Base-by-base conservation (phyloP, 2,113 vertebrate species). In the Myxocyprinus asiaticus region DNA sequence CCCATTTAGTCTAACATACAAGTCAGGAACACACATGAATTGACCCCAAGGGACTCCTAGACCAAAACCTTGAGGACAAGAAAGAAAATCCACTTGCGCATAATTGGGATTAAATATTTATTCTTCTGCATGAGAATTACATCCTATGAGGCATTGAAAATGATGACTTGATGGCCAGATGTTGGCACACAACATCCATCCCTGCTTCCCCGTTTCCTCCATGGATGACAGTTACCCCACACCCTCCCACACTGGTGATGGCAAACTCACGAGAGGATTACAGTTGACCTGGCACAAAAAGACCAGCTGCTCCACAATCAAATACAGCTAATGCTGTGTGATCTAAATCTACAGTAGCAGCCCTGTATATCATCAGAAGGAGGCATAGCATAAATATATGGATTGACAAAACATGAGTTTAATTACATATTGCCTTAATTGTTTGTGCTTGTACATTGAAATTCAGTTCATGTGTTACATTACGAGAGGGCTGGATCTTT, bases 51-150 rank as follows among this genome's bases (percentile, higher is more conserved):
- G 74, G 74, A 76, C 56, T 15, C 9, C 8, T 47, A 47, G 56
- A 12, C 42, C 58, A 56, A 72, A 53, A 44, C 53, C 50, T 47
- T 51, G 4, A 65, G 33, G 74, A 22, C 56, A 6, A 67, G 15
- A 56, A 74, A 76, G 66, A 56, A 76, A 80, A 58, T 72, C 59
- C 58, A 62, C 72, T 59, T 51, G 59, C 4, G 22, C 51, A 53
- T 82, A 76, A 80, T 79, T 79, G 68, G 51, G 78, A 79, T 79
- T 79, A 72, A 79, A 79, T 79, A 67, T 79, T 79, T 79, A 79
- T 79, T 79, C 68, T 79, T 61, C 50, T 76, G 79, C 71, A 76
- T 81, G 70, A 67, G 47, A 67, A 74, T 75, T 66, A 79, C 78
- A 12, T 78, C 67, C 51, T 67, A 44, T 61, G 45, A 68, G 76